Evolutionary conservation across 2,113 vertebrate genomes (phyloP).

Genomic region (Lucifuga dentata): DNA sequence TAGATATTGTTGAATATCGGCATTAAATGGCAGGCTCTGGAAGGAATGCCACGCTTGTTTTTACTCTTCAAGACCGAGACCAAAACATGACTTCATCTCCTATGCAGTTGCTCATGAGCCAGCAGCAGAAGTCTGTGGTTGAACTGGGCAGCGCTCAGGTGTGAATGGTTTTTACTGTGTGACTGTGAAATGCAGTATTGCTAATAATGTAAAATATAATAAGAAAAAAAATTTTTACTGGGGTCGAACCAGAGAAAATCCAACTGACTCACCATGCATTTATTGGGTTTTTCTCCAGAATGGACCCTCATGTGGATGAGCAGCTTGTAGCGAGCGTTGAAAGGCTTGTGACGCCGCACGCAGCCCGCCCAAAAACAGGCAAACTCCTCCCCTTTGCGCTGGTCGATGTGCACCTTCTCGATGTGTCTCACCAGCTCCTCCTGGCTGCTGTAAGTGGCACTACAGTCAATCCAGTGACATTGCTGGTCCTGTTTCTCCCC

Average conservation of each 20-base stretch:
- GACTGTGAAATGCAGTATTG: not conserved
- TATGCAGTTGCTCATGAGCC: too few species aligned
- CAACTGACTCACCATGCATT: conserved; percentile 99
- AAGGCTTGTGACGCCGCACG: conserved; percentile 92
- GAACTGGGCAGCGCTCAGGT: too few species aligned
- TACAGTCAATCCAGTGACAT: conserved; percentile 95
- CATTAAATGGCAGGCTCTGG: too few species aligned
- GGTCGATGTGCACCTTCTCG: conserved; percentile 96
- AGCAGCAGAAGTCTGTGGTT: too few species aligned
- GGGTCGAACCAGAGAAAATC: too few species aligned
- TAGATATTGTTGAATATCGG: too few species aligned
- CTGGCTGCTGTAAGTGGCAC: conserved; percentile 88
- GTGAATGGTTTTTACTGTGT: too few species aligned
- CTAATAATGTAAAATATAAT: too few species aligned
- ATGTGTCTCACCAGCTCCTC: conserved; percentile 97
- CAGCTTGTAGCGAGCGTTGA: conserved; percentile 98
- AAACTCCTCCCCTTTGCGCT: conserved; percentile 96
- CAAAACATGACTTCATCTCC: too few species aligned
- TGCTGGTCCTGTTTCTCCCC: conserved; percentile 76
- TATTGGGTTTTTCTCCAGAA: conserved; percentile 97
- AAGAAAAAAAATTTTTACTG: too few species aligned
- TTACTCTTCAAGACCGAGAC: too few species aligned
- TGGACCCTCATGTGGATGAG: conserved; percentile 99
- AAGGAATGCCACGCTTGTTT: too few species aligned
- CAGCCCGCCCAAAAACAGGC: conserved; percentile 97